These are phyloP conservation scores for Siniperca scherzeri DNA, from an alignment of 2,797 vertebrate genomes.

Conservation along the genomic window DNA sequence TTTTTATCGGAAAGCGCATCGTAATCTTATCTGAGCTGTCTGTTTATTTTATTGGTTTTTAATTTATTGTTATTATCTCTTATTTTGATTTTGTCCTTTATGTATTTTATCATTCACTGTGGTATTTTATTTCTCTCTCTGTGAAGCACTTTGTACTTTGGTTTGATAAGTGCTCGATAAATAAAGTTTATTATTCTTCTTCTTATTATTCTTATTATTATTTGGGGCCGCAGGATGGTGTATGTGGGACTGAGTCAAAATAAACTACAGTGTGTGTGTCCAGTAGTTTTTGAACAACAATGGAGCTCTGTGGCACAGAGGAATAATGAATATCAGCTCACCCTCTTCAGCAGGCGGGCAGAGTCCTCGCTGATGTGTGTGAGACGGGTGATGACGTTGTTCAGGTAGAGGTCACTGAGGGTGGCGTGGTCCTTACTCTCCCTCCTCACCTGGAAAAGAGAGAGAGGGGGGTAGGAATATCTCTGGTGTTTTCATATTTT, in stretches of 20 bases:
- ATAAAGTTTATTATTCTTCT: too few species aligned
- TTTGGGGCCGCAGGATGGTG: not conserved
- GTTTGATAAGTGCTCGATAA: too few species aligned
- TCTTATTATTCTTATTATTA: too few species aligned
- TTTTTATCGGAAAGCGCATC: too few species aligned
- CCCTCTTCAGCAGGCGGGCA: conserved; percentile 98
- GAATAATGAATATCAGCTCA: conserved; percentile 65
- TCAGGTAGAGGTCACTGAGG: conserved; percentile 97
- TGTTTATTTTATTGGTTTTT: too few species aligned
- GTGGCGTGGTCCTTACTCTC: conserved; percentile 99
- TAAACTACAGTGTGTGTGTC: not conserved
- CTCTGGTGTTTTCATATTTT: too few species aligned
- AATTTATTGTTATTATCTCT: too few species aligned
- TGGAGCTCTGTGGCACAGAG: not conserved
- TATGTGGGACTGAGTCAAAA: not conserved
- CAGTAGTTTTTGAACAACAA: not conserved
- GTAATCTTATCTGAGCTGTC: too few species aligned
- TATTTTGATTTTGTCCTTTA: too few species aligned
- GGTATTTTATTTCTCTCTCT: too few species aligned
- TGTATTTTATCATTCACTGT: too few species aligned
- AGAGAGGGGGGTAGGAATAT: not conserved
- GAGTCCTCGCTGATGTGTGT: conserved; percentile 98
- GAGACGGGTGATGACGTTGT: conserved; percentile 97
- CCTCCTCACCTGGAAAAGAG: conserved; percentile 87
- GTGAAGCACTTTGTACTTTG: too few species aligned